A percentile compares a stretch with the other conserved stretches of the same genome.
phyloP scores from a whole-genome alignment of 2,888 invertebrate genomes.

The Thalpophila matura region DNA sequence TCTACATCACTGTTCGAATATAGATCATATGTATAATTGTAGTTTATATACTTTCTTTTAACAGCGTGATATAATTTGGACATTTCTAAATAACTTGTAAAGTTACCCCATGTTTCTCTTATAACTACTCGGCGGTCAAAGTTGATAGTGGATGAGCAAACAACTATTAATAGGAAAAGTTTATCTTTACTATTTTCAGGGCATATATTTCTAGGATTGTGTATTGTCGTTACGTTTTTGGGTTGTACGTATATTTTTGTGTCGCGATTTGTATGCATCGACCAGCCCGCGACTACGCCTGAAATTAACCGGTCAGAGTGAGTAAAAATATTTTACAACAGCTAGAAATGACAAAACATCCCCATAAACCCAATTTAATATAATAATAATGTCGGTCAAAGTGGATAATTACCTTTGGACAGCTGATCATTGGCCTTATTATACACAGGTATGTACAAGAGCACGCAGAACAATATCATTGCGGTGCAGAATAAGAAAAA shows the following conservation, averaged over 20 bases:
- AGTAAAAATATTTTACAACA: not conserved
- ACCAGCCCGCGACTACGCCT: slow-evolving; percentile 93
- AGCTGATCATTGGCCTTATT: slow-evolving; percentile 80
- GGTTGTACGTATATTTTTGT: slow-evolving; percentile 93
- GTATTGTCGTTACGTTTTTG: slow-evolving; percentile 92
- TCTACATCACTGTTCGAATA: slow-evolving; percentile 65
- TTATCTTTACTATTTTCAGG: slow-evolving; percentile 72
- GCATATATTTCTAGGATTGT: slow-evolving; percentile 92
- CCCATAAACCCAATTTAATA: no score
- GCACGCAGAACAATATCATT: slow-evolving; percentile 84
- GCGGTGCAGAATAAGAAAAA: slow-evolving; percentile 83
- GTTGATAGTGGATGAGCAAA: slow-evolving; percentile 94
- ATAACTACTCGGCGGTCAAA: slow-evolving; percentile 92
- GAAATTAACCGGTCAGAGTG: slow-evolving; percentile 61
- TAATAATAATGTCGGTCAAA: not conserved
- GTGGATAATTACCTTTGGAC: slow-evolving; percentile 66
- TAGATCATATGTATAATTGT: slow-evolving; percentile 81
- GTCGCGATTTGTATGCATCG: slow-evolving; percentile 93
- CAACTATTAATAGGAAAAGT: slow-evolving; percentile 93
- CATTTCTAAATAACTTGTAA: slow-evolving; percentile 77
- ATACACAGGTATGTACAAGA: slow-evolving; percentile 87
- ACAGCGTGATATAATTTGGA: slow-evolving; percentile 73
- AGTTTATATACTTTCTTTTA: slow-evolving; percentile 78
- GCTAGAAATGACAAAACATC: not conserved
- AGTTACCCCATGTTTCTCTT: slow-evolving; percentile 93